These are phyloP conservation scores for Cyrtorhinus lividipennis DNA, from an alignment of 1,140 invertebrate genomes.

Conservation along the genomic window DNA sequence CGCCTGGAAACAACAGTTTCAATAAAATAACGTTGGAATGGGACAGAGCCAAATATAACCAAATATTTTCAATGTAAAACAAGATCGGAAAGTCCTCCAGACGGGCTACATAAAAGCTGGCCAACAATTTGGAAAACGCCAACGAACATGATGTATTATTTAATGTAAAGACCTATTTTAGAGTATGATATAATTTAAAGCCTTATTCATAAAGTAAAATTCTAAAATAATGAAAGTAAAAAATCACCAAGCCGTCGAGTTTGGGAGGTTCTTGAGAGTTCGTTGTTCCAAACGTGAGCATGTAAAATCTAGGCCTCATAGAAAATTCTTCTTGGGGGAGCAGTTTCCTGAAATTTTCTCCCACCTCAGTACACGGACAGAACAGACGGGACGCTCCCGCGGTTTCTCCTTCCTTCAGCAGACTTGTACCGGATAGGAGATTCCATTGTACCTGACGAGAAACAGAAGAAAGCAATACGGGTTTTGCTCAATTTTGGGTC, in stretches of 20 bases:
- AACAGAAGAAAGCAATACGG: not conserved
- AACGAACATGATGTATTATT: too few relatives aligned
- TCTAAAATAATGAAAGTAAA: too few relatives aligned
- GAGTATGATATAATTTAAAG: too few relatives aligned
- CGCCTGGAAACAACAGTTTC: slow-evolving; percentile 39
- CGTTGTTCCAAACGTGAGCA: slow-evolving; percentile 41
- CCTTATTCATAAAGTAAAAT: too few relatives aligned
- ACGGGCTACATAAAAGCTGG: too few relatives aligned
- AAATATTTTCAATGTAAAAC: slow-evolving; percentile 15
- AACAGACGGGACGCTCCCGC: slow-evolving; percentile 38
- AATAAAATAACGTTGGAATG: too few relatives aligned
- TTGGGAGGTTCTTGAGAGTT: slow-evolving; percentile 57
- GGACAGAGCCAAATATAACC: slow-evolving; percentile 12
- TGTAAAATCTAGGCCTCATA: slow-evolving; percentile 79
- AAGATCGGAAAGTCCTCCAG: not conserved
- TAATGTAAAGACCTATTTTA: too few relatives aligned
- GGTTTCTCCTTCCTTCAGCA: slow-evolving; percentile 34
- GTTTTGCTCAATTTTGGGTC: too few relatives aligned
- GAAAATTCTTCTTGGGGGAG: slow-evolving; percentile 54
- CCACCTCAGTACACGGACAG: slow-evolving; percentile 59
- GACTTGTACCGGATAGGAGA: slow-evolving; percentile 51
- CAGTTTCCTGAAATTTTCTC: slow-evolving; percentile 61
- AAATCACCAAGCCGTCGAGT: slow-evolving; percentile 79
- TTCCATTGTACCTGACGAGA: slow-evolving; percentile 62
- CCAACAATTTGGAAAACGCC: too few relatives aligned